These are phyloP conservation scores for Loxodonta africana DNA, from an alignment of 2,113 vertebrate genomes.

Conservation along the genomic window DNA sequence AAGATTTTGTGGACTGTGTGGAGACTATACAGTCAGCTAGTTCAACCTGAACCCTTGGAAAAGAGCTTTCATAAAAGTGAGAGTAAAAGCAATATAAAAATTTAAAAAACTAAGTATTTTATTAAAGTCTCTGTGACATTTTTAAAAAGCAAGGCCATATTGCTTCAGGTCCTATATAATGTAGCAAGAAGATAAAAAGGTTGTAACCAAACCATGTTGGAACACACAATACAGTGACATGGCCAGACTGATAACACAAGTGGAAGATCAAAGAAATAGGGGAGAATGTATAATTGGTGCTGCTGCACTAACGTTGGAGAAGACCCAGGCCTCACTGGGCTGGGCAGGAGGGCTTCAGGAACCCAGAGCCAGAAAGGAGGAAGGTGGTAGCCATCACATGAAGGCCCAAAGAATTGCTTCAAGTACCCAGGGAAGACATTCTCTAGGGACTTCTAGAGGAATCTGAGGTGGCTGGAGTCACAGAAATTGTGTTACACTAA, in stretches of 20 bases:
- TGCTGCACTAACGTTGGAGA: not conserved
- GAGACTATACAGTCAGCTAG: not conserved
- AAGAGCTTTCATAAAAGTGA: not conserved
- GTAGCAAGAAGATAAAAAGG: not conserved
- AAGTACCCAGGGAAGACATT: not conserved
- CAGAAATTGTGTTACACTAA: too few relatives aligned
- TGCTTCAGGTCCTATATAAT: not conserved
- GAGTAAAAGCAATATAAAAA: not conserved
- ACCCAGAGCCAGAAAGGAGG: not conserved
- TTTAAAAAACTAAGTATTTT: not conserved
- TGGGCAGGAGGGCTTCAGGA: not conserved
- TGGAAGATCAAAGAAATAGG: not conserved
- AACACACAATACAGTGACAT: not conserved
- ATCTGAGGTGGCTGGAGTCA: not conserved
- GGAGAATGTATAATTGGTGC: not conserved
- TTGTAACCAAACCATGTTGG: not conserved
- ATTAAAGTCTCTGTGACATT: constrained; percentile 6
- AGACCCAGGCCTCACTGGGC: not conserved
- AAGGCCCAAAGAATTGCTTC: not conserved
- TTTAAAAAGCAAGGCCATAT: not conserved
- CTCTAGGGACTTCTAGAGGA: not conserved
- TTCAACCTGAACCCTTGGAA: not conserved
- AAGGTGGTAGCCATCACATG: not conserved
- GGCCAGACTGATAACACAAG: not conserved
- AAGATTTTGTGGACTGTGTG: not conserved